Base-by-base conservation (phyloP, 2,113 vertebrate genomes). In the Tachysurus vachellii region DNA sequence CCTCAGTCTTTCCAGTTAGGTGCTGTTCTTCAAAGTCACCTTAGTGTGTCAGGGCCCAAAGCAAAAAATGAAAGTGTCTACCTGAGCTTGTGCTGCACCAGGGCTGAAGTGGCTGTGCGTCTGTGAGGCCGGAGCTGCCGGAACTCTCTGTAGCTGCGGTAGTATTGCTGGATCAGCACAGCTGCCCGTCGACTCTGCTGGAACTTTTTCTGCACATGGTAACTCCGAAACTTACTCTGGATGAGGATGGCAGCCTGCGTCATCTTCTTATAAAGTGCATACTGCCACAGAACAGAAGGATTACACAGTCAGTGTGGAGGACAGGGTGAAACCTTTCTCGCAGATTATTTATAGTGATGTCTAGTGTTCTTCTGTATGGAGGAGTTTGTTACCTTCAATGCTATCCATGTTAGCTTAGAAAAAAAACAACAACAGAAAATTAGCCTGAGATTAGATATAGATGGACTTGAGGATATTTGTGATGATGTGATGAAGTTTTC, bases 241-340 rank as follows among this genome's bases (percentile, higher is more conserved):
- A 99, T 99, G 88, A 99, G 97, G 96, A 99, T 99, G 96, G 98
- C 98, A 94, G 98, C 98, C 96, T 98, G 98, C 70, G 98, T 99
- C 98, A 99, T 99, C 97, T 99, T 99, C 95, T 98, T 99, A 95
- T 99, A 99, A 98, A 99, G 98, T 98, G 98, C 98, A 95, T 99
- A 99, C 98, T 99, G 95, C 83, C 88, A 91, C 80, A 93, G 90
- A 75, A 19, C 84, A 92, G 90, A 61, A 91, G 86, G 54, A 83
- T 7, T 21, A 36, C 12, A 12, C 11, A 44, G 31, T 54, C 62
- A 70, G 19, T 54, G 17, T 10, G 59, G 59, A 73, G 61, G n/a
- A 50, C 11, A 59, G 19, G 5, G 28, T 2, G 19, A 53, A 64
- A 11, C 44, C 42, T 26, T 50, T 53, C 70, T 61, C 8, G 31